Conservation (phyloP, 2,888 invertebrate genomes). For the Asteroscopus sphinx region DNA sequence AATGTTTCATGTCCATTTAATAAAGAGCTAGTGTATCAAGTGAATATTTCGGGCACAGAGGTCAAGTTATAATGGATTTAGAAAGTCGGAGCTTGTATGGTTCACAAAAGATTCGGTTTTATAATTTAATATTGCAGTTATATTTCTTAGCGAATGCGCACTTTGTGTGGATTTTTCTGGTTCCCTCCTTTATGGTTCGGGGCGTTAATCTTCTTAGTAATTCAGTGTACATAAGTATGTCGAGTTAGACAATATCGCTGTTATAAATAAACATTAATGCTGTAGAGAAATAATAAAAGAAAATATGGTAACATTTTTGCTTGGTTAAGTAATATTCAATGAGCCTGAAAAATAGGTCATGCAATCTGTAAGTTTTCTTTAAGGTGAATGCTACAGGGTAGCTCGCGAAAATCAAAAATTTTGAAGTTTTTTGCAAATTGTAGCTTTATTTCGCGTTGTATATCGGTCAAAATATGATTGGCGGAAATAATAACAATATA, state of each 20-base stretch:
- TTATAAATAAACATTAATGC: conserved; percentile 35
- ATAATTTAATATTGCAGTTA: conserved; percentile 73
- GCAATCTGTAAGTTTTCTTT: neutral
- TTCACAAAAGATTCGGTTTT: conserved; percentile 66
- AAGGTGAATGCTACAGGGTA: no score
- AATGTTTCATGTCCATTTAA: conserved; percentile 32
- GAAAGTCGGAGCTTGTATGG: conserved; percentile 51
- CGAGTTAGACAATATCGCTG: conserved; percentile 46
- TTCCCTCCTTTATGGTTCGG: conserved; percentile 55
- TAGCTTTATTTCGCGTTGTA: no score
- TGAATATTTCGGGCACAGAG: conserved; percentile 29
- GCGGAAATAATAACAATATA: no score
- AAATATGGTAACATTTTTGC: conserved; percentile 27
- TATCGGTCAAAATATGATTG: no score
- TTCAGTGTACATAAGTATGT: conserved; percentile 52
- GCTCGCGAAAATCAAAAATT: no score
- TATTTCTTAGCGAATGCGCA: conserved; percentile 73
- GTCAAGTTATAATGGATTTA: conserved; percentile 44
- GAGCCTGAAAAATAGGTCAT: conserved; percentile 9
- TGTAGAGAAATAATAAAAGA: conserved; percentile 46
- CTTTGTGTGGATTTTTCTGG: conserved; percentile 64
- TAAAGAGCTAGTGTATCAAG: conserved; percentile 35
- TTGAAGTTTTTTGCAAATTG: no score
- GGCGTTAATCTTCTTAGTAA: conserved; percentile 62
- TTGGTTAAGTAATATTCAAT: conserved; percentile 20